These are phyloP conservation scores for Catocala fraxini DNA, from an alignment of 2,888 invertebrate genomes.

Conservation along the genomic window DNA sequence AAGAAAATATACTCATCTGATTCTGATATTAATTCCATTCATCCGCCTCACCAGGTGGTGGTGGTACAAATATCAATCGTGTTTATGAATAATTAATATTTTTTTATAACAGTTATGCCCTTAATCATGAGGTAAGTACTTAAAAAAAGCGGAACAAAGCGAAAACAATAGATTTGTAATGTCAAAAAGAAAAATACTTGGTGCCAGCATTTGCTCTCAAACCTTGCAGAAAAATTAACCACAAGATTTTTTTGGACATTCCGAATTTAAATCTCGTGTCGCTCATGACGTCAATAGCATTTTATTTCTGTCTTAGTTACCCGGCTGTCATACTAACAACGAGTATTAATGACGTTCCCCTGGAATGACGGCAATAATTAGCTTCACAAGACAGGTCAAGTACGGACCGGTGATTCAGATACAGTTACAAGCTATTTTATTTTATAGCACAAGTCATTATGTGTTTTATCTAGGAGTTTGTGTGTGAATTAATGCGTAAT, in stretches of 20 bases:
- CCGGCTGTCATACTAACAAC: slow-evolving; percentile 52
- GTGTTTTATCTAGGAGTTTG: slow-evolving; percentile 36
- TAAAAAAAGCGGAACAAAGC: too few species aligned
- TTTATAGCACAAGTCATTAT: slow-evolving; percentile 42
- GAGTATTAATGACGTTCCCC: slow-evolving; percentile 53
- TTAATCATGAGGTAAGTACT: too few species aligned
- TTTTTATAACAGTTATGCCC: too few species aligned
- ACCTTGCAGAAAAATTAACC: neutral
- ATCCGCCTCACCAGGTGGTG: too few species aligned
- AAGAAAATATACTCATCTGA: too few species aligned
- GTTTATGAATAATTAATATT: too few species aligned
- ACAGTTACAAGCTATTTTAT: slow-evolving; percentile 45
- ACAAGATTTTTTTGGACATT: slow-evolving; percentile 21
- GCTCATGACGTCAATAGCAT: slow-evolving; percentile 49
- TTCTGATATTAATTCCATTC: too few species aligned
- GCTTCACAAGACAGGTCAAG: slow-evolving; percentile 51
- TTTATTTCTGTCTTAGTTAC: slow-evolving; percentile 50
- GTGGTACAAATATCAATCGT: too few species aligned
- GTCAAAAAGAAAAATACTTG: too few species aligned
- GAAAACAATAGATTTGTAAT: neutral
- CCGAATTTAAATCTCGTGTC: slow-evolving; percentile 37
- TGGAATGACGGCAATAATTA: slow-evolving; percentile 53
- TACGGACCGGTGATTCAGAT: slow-evolving; percentile 45
- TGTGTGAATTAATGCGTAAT: slow-evolving; percentile 14
- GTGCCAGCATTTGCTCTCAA: neutral